These are phyloP conservation scores for Lagria hirta DNA, from an alignment of 2,888 invertebrate species.

Conservation along the genomic window DNA sequence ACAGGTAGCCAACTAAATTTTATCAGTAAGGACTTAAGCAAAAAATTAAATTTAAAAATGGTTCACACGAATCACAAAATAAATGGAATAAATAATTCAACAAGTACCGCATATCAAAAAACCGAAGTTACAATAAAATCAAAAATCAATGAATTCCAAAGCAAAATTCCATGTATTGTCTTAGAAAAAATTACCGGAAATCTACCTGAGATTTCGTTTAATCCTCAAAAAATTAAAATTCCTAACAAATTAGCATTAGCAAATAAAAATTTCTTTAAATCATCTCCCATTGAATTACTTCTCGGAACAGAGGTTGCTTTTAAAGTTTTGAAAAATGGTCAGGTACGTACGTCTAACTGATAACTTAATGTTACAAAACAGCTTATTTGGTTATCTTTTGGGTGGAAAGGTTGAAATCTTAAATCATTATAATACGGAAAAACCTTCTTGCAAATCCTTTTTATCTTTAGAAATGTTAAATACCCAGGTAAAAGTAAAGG, in stretches of 20 bases:
- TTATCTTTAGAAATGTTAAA: too few species aligned
- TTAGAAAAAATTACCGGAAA: conserved; percentile 13
- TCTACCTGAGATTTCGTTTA: conserved; percentile 9
- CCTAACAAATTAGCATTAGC: conserved; percentile 17
- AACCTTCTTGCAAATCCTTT: too few species aligned
- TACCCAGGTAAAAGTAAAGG: too few species aligned
- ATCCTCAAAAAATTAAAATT: conserved; percentile 6
- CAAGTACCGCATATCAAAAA: conserved; percentile 3
- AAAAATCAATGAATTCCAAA: conserved; percentile 1
- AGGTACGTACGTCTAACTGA: too few species aligned
- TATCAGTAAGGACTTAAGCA: conserved; percentile 10
- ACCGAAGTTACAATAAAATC: conserved; percentile 8
- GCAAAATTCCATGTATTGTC: conserved; percentile 14
- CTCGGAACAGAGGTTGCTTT: too few species aligned
- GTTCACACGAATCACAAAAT: conserved; percentile 1
- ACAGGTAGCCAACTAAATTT: conserved; percentile 20
- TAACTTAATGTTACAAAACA: too few species aligned
- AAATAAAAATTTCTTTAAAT: conserved; percentile 16
- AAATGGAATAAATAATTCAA: conserved; percentile 13
- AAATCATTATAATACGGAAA: too few species aligned
- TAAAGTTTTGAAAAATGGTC: too few species aligned
- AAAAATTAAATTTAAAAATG: conserved; percentile 17
- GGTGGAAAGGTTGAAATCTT: too few species aligned
- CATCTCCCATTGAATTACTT: conserved; percentile 11
- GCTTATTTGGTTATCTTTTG: too few species aligned